phyloP scores from a whole-genome alignment of 2,797 vertebrate species.

The Leontocebus nigricollis region DNA sequence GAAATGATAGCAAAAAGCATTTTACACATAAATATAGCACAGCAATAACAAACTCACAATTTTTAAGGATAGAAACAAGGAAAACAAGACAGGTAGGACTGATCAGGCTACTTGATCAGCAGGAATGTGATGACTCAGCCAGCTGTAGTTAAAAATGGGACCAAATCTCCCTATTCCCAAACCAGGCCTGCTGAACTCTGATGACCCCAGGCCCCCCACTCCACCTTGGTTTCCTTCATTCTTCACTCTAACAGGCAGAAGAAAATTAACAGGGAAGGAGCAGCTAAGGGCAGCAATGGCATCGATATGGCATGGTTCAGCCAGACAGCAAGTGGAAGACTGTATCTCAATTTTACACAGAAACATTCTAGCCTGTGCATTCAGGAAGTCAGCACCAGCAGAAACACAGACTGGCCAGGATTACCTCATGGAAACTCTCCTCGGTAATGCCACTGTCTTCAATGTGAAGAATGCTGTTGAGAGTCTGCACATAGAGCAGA shows the following conservation, averaged over 20 bases:
- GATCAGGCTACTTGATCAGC: neutral
- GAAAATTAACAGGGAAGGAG: neutral
- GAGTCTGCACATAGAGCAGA: constrained; percentile 91
- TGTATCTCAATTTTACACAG: neutral
- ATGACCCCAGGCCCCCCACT: neutral
- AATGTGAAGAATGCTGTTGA: constrained; percentile 94
- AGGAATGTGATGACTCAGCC: neutral
- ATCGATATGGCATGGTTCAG: neutral
- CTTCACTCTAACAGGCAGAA: neutral
- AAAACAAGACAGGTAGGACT: neutral
- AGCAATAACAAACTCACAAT: neutral
- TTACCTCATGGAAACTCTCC: constrained; percentile 91
- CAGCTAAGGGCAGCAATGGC: neutral
- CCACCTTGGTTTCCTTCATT: neutral
- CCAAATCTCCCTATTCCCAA: neutral
- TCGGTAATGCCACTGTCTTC: constrained; percentile 92
- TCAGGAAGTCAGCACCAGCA: neutral
- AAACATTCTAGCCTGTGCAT: neutral
- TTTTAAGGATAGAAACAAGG: neutral
- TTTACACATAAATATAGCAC: neutral
- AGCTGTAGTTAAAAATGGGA: neutral
- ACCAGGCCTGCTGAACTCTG: neutral
- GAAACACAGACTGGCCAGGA: accelerated
- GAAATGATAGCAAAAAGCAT: neutral
- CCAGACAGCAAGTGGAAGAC: neutral